A percentile compares a stretch with the other conserved stretches of the same genome.
Evolutionary conservation across 2,797 vertebrate genomes (phyloP).

Genomic region (Cheracebus regulus): DNA sequence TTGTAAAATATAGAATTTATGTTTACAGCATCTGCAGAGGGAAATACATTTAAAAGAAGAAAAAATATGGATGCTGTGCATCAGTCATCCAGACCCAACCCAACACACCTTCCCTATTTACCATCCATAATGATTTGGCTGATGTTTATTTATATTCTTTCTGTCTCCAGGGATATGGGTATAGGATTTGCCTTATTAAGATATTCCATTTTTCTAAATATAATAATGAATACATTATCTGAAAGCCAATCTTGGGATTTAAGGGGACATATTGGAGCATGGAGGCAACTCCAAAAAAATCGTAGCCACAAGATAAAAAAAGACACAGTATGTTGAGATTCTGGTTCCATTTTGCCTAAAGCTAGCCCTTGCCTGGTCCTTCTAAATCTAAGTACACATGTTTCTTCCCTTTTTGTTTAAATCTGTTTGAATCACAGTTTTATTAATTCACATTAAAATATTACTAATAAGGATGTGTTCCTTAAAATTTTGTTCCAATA

Average conservation of each 20-base stretch:
- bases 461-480: neutral
- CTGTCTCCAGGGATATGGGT: neutral
- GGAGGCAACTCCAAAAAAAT: neutral
- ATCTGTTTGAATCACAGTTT: neutral
- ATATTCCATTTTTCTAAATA: neutral
- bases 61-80: neutral
- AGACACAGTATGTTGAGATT: neutral
- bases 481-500: neutral
- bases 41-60: neutral
- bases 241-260: neutral
- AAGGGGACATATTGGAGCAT: neutral
- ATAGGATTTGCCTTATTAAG: neutral
- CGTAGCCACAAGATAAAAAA: neutral
- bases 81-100: neutral
- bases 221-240: neutral
- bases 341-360: neutral
- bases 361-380: neutral
- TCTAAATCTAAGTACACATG: neutral
- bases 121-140: neutral
- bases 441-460: neutral
- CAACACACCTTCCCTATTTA: neutral
- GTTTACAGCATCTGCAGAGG: neutral
- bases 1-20: neutral
- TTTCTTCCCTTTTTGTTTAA: neutral
- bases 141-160: neutral